Evolutionary conservation across 2,113 vertebrate species (phyloP), one percentile per base, ranked within the genome.

Genomic region (Corydoras maculifer): DNA sequence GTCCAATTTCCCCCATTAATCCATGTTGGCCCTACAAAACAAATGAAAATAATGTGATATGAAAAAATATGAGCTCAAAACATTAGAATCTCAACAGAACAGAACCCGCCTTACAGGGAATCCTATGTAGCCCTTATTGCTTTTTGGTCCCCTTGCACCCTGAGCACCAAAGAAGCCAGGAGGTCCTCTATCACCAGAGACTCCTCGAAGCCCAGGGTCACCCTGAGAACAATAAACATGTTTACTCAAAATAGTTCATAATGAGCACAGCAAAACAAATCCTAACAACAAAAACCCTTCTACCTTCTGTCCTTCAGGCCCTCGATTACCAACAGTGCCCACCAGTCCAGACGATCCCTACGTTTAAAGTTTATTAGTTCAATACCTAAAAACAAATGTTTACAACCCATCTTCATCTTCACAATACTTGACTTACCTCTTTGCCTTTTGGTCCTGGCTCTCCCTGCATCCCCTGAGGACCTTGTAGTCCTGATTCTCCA

Each of bases 281-380:
- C 13, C 13, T 53, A 53, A 51, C 1, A 53, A 53, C 13, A 53
- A 53, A 53, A 53, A 53, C 9, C 3, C 51, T 53, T 53, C 13
- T 76, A 91, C 91, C 91, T 92, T 93, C 75, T 51, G 49, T 74
- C 91, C 91, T 75, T 1, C 79, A 0, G n/a, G 32, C 13, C 91
- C 92, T 10, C 70, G 77, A 55, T 89, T 75, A 0, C 92, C 91
- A 0, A 4, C 53, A 1, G 76, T 65, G 49, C 92, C 92, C 9
- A 71, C 63, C 35, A 59, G 71, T 53, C 82, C 86, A 11, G 49
- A 25, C 25, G 53, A 59, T 61, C 83, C 84, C 86, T 87, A 68
- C 11, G 43, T 58, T 7, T 63, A 9, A 77, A 5, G 4, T 43
- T 43, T 43, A 43, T 43, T 43, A 43, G 35, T 43, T 43, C 35